Evolutionary conservation across 2,888 invertebrate species (phyloP).

Genomic region (Thymelicus lineola): DNA sequence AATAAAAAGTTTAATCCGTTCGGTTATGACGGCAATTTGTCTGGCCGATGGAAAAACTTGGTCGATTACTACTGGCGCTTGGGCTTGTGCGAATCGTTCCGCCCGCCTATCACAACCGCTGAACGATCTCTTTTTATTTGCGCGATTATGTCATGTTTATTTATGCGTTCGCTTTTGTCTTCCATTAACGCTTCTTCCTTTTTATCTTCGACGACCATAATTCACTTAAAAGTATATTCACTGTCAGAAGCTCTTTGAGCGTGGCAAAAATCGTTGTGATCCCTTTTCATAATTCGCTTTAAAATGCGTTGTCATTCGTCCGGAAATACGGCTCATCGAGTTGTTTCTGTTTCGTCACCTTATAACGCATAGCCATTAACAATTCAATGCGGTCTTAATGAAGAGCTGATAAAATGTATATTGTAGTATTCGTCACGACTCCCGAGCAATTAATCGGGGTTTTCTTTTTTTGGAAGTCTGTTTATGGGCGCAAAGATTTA

Average conservation of each 20-base stretch:
- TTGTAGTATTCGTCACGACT: constrained; percentile 75
- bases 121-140: constrained; percentile 65
- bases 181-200: constrained; percentile 71
- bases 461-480: constrained; percentile 69
- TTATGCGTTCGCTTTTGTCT: constrained; percentile 81
- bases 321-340: constrained; percentile 67
- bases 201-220: constrained; percentile 59
- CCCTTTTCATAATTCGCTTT: constrained; percentile 57
- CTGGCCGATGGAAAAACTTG: constrained; percentile 83
- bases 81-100: constrained; percentile 53
- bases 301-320: constrained; percentile 49
- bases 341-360: constrained; percentile 74
- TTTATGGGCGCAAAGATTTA: constrained; percentile 76
- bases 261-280: constrained; percentile 59
- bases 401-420: constrained; percentile 82
- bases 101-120: constrained; percentile 53
- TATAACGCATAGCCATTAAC: constrained; percentile 78
- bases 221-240: constrained; percentile 67
- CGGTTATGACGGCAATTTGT: constrained; percentile 84
- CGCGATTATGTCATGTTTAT: constrained; percentile 78
- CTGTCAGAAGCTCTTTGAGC: constrained; percentile 51
- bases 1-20: constrained; percentile 85
- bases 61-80: constrained; percentile 73
- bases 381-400: constrained; percentile 80
- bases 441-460: constrained; percentile 73